Evolutionary conservation across 2,888 invertebrate genomes (phyloP).

Genomic region (Plagiodera versicolora): DNA sequence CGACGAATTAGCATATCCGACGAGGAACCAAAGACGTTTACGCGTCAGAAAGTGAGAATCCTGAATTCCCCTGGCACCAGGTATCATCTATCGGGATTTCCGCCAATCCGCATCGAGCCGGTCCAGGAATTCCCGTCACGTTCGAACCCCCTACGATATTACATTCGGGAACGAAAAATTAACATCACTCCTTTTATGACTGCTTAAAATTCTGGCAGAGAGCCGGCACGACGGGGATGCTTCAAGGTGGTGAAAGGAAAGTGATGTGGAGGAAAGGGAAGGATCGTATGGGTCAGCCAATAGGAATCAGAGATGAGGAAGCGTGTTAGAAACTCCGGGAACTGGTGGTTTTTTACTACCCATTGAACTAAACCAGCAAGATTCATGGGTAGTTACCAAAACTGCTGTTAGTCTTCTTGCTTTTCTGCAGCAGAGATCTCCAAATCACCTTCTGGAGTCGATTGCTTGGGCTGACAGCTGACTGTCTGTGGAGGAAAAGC

Average conservation of each 20-base stretch:
- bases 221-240: conserved; percentile 35
- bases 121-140: conserved; percentile 42
- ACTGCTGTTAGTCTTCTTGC: too few species aligned
- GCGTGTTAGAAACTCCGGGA: too few species aligned
- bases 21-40: conserved; percentile 40
- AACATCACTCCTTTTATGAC: conserved; percentile 57
- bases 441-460: too few species aligned
- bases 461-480: too few species aligned
- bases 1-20: conserved; percentile 44
- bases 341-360: too few species aligned
- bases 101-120: conserved; percentile 40
- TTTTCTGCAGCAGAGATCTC: too few species aligned
- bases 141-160: conserved; percentile 49
- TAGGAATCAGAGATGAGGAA: neutral
- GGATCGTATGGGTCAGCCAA: conserved; percentile 26
- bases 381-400: too few species aligned
- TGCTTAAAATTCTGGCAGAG: conserved; percentile 50
- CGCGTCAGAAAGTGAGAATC: conserved; percentile 26
- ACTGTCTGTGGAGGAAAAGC: too few species aligned
- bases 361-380: too few species aligned
- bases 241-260: conserved; percentile 32
- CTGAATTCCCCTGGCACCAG: conserved; percentile 28
- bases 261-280: conserved; percentile 12
- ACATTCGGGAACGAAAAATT: conserved; percentile 55
- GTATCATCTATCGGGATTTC: conserved; percentile 39